Percentiles rank a stretch among this genome's conserved stretches.
phyloP scores from a whole-genome alignment of 2,797 vertebrate species.

The Mus caroli region DNA sequence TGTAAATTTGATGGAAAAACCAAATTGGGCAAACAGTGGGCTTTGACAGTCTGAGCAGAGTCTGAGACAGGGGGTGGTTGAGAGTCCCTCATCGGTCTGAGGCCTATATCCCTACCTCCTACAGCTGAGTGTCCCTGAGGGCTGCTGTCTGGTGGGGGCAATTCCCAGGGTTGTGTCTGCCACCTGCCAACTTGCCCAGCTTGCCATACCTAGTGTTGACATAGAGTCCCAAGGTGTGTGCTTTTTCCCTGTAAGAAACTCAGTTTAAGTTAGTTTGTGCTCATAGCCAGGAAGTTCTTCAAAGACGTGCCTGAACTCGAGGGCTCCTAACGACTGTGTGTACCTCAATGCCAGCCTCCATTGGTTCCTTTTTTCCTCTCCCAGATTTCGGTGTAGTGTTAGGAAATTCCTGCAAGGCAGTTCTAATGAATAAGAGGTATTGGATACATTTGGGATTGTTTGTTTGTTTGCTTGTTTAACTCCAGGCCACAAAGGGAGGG shows the following conservation, averaged over 20 bases:
- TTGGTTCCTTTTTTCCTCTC: not conserved
- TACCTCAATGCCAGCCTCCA: constrained; percentile 56
- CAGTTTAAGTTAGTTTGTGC: constrained; percentile 55
- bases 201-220: constrained; percentile 40
- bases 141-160: not conserved
- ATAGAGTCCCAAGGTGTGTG: constrained; percentile 22
- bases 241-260: constrained; percentile 46
- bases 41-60: not conserved
- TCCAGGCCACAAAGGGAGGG: not conserved
- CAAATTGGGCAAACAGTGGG: not conserved
- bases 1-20: constrained; percentile 13
- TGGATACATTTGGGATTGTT: not conserved
- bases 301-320: constrained; percentile 68
- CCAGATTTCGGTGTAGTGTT: constrained; percentile 53
- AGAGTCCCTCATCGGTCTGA: not conserved
- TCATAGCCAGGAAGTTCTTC: constrained; percentile 58
- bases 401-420: constrained; percentile 41
- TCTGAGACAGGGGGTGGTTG: not conserved
- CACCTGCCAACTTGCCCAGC: constrained; percentile 30
- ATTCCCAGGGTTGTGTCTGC: constrained; percentile 17
- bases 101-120: not conserved
- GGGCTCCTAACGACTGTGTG: constrained; percentile 44
- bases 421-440: constrained; percentile 17
- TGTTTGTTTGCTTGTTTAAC: not conserved
- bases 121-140: constrained; percentile 31